Evolutionary conservation across 1,140 invertebrate species (phyloP), one percentile per base, ranked within the genome.

Genomic region (Coenobita brevimanus): DNA sequence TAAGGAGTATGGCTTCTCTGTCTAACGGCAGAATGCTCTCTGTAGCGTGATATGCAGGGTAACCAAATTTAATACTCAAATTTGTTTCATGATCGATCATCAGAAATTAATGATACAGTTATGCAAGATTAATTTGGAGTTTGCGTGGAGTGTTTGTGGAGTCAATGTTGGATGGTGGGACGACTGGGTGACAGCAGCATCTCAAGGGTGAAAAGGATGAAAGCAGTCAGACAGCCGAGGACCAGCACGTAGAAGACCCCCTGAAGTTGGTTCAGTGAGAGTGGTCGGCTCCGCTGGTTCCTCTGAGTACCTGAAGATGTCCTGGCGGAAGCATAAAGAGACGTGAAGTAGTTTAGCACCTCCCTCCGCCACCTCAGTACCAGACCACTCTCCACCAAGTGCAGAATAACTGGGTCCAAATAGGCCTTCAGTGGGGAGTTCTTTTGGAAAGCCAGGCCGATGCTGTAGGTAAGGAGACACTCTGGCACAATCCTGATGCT

Each of bases 391-490:
- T 90, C 90, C 15, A 90, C 76, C 41, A 91, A 17, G 13, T 69
- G 90, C 30, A 85, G 60, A n/a, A 89, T 86, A 0, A 87, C 62
- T 17, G 46, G 69, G 27, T 82, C 69, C n/a, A 91, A 83, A 46
- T 71, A 60, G 13, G 64, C 27, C 50, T 79, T 86, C 30, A 90
- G 83, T 10, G 88, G 86, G 27, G 90, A 91, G 60, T 90, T 89
- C 76, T 91, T 89, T 43, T 90, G 90, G 38, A 89, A 89, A 33
- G 78, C 89, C n/a, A 90, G 62, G 24, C 81, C 90, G 6, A 90
- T 87, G 43, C 82, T 89, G 88, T 87, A 90, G 38, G 88, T 82
- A 15, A 88, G 60, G 33, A 91, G 67, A 50, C 87, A 90, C 38
- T 91, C 78, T 17, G 73, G 57, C 2, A 91, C 83, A 27, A 90